Base-by-base conservation (phyloP, 2,797 vertebrate genomes). In the Hylomyscus alleni region DNA sequence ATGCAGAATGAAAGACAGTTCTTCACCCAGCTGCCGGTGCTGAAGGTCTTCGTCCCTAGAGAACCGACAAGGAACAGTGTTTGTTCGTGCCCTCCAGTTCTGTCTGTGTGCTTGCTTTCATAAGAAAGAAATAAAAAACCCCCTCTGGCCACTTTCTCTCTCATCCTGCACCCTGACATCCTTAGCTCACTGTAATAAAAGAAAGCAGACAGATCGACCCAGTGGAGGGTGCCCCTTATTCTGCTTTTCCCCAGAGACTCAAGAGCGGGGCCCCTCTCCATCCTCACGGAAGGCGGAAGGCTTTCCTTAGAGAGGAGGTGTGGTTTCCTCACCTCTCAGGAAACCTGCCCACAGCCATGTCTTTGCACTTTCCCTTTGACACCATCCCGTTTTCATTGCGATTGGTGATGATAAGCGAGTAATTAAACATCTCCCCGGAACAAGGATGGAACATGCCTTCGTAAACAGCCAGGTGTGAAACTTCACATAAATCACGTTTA, bases 121-220 rank as follows among this genome's bases (percentile, higher is more conserved):
- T 94, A 96, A 88, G 47, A 69, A 93, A 96, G 77, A 96, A 69
- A 88, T 78, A 94, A 94, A 92, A 94, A 92, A 90, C n/a, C 54
- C 78, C 58, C 75, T 88, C 80, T 56, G 88, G 83, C 92, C 26
- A 12, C 91, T 91, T 69, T 77, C 54, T 80, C n/a, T 62, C 88
- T 93, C 62, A 26, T 17, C 50, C 29, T 72, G 19, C 26, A 56
- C 80, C 78, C 52, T 72, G 86, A 83, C n/a, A 60, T 65, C 72
- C 92, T 89, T 94, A 31, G 52, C 29, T 89, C 69, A 47, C 52
- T 72, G 87, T 78, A 95, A 95, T 89, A 89, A 89, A 90, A 89
- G 95, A 72, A 69, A 85, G 87, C 60, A 60, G 73, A 93, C 72
- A 34, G 60, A 40, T n/a, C 26, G 85, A 67, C 62, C 44, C 50